Conservation (phyloP, 2,888 invertebrate genomes). For the Gymnosoma rotundatum region DNA sequence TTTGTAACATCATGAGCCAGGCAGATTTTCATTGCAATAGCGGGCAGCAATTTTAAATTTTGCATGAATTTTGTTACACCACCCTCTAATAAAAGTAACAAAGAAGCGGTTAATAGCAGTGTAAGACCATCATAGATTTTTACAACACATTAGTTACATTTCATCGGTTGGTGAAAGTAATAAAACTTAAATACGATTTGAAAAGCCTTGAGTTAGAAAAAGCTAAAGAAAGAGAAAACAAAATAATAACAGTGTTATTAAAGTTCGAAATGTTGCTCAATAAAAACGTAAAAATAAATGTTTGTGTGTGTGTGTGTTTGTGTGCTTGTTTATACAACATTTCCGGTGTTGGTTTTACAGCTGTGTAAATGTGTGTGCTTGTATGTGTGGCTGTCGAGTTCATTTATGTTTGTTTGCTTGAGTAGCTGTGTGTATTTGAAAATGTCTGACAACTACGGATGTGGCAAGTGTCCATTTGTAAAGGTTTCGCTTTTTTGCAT, state of each 20-base stretch:
- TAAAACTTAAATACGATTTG: slow-evolving; percentile 5
- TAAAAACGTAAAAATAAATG: background rate
- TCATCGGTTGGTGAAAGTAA: slow-evolving; percentile 58
- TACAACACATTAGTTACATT: slow-evolving; percentile 69
- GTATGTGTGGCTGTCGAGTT: slow-evolving; percentile 1
- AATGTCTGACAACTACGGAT: slow-evolving; percentile 66
- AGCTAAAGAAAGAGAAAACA: background rate
- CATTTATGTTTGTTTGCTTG: background rate
- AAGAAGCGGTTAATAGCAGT: slow-evolving; percentile 60
- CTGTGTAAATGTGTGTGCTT: background rate
- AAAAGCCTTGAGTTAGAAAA: slow-evolving; percentile 41
- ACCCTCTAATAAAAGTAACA: background rate
- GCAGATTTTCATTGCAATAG: no score
- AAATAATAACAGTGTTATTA: background rate
- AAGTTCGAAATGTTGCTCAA: slow-evolving; percentile 15
- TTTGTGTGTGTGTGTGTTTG: background rate
- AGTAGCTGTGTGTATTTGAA: slow-evolving; percentile 20
- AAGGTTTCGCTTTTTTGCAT: slow-evolving; percentile 68
- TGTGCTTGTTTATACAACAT: slow-evolving; percentile 46
- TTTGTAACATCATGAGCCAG: no score
- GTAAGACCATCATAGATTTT: slow-evolving; percentile 69
- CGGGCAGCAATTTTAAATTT: no score
- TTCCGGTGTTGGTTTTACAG: slow-evolving; percentile 50
- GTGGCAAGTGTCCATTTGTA: slow-evolving; percentile 74
- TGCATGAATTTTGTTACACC: background rate